These are phyloP conservation scores for Hirudo medicinalis DNA, from an alignment of 1,140 invertebrate genomes.

Conservation along the genomic window DNA sequence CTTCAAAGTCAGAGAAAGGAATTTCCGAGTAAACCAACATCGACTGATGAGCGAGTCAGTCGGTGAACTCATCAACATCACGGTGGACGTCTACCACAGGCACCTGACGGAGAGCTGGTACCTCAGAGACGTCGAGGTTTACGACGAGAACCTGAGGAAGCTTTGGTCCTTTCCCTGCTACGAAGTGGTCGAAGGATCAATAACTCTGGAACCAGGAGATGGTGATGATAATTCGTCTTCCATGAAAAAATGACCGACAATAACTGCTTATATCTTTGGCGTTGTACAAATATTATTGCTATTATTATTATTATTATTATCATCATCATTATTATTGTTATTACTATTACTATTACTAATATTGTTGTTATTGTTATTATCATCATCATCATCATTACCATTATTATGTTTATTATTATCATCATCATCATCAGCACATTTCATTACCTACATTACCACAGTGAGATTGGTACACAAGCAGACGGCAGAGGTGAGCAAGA, in stretches of 20 bases:
- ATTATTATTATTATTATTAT: too few species aligned
- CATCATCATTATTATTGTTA: too few species aligned
- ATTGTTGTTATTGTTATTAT: too few species aligned
- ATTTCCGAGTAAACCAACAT: neutral
- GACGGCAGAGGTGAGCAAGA: constrained; percentile 10
- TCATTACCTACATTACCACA: neutral
- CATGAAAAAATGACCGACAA: neutral
- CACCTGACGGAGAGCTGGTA: constrained; percentile 21
- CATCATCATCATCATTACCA: too few species aligned
- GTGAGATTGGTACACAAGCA: constrained; percentile 13
- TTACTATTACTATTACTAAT: too few species aligned
- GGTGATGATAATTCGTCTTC: neutral
- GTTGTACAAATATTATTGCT: too few species aligned
- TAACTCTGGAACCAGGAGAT: constrained; percentile 15
- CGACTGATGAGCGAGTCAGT: neutral
- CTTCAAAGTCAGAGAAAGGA: neutral
- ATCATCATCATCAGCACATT: neutral
- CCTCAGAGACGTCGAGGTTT: constrained; percentile 12
- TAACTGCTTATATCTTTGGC: neutral
- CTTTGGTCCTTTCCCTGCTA: constrained; percentile 17
- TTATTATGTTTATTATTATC: constrained; percentile 10
- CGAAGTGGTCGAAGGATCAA: constrained; percentile 11
- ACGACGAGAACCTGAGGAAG: neutral
- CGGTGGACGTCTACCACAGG: constrained; percentile 8
- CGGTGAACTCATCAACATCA: neutral